Evolutionary conservation across 2,888 invertebrate genomes (phyloP).

Genomic region (Pollenia griseotomentosa): DNA sequence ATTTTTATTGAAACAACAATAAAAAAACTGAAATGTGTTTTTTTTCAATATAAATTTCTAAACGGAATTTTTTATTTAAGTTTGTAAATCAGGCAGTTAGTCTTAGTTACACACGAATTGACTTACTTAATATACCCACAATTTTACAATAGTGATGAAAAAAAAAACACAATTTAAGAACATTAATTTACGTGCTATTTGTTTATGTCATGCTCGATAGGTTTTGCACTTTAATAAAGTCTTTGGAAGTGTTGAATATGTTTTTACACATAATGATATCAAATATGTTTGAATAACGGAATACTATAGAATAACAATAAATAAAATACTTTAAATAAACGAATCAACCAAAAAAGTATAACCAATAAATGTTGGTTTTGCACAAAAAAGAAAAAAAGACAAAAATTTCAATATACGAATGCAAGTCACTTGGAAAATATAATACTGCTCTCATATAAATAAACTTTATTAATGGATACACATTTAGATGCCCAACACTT

Average conservation of each 20-base stretch:
- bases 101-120: too few relatives aligned
- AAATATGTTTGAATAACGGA: background rate
- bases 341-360: background rate
- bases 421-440: background rate
- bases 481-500: too few relatives aligned
- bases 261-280: too few relatives aligned
- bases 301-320: slow-evolving; percentile 21
- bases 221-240: slow-evolving; percentile 41
- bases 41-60: too few relatives aligned
- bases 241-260: background rate
- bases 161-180: background rate
- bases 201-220: slow-evolving; percentile 36
- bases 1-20: too few relatives aligned
- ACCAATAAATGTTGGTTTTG: slow-evolving; percentile 24
- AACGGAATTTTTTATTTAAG: too few relatives aligned
- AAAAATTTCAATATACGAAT: background rate
- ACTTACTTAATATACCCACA: too few relatives aligned
- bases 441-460: background rate
- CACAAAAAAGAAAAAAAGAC: slow-evolving; percentile 19
- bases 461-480: too few relatives aligned
- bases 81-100: too few relatives aligned
- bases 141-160: too few relatives aligned
- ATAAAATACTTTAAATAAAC: background rate
- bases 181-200: slow-evolving; percentile 18
- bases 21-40: too few relatives aligned